Evolutionary conservation across 2,888 invertebrate species (phyloP).

Genomic region (Hofmannophila pseudospretella): DNA sequence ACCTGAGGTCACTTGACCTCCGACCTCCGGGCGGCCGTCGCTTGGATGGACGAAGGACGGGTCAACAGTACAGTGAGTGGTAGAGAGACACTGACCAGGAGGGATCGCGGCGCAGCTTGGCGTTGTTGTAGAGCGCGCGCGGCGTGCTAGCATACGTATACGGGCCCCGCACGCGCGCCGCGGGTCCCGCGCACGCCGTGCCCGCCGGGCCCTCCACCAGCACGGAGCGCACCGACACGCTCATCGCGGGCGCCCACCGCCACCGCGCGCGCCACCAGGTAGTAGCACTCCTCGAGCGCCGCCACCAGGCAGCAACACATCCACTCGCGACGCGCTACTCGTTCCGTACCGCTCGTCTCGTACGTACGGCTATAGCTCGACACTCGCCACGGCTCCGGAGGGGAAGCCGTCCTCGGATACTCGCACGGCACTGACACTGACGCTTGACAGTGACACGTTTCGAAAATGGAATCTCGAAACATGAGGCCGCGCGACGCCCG

Average conservation of each 20-base stretch:
- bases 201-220: slow-evolving; percentile 51
- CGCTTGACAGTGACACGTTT: not conserved
- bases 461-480: not conserved
- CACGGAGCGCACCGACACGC: slow-evolving; percentile 58
- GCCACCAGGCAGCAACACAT: slow-evolving; percentile 53
- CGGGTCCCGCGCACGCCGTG: too few relatives aligned
- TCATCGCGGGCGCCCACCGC: slow-evolving; percentile 31
- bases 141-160: slow-evolving; percentile 81
- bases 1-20: too few relatives aligned
- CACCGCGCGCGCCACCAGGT: slow-evolving; percentile 14
- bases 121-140: slow-evolving; percentile 77
- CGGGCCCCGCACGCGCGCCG: slow-evolving; percentile 42
- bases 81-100: slow-evolving; percentile 50
- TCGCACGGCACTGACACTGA: not conserved
- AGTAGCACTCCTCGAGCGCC: slow-evolving; percentile 10
- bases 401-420: not conserved
- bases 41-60: too few relatives aligned
- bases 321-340: not conserved
- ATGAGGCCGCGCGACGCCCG: not conserved
- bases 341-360: too few relatives aligned
- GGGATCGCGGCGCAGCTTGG: slow-evolving; percentile 65
- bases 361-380: too few relatives aligned
- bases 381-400: too few relatives aligned
- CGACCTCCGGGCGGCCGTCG: too few relatives aligned
- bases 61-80: not conserved